phyloP scores from a whole-genome alignment of 2,888 invertebrate genomes.

The Drosophila subquinaria region DNA sequence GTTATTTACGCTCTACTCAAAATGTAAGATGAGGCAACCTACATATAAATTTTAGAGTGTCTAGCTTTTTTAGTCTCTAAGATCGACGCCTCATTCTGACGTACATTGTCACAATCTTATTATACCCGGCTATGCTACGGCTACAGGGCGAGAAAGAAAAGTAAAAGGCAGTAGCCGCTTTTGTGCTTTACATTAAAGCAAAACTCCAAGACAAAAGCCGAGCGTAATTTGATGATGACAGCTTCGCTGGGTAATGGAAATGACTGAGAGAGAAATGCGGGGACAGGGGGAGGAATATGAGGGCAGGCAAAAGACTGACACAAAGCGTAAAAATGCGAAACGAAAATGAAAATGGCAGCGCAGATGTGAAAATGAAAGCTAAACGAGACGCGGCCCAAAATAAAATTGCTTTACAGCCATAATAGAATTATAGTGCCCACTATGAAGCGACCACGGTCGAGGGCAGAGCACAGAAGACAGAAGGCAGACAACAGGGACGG shows the following conservation, averaged over 20 bases:
- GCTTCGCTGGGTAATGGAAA: constrained; percentile 52
- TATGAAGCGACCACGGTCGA: constrained; percentile 38
- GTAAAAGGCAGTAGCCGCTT: constrained; percentile 25
- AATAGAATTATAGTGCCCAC: constrained; percentile 76
- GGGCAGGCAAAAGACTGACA: constrained; percentile 15
- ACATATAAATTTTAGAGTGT: no score
- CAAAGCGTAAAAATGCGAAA: constrained; percentile 63
- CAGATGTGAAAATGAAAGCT: constrained; percentile 66
- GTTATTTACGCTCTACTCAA: no score
- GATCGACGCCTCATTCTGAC: neutral
- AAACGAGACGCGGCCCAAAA: constrained; percentile 53
- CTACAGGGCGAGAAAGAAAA: neutral
- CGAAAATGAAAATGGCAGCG: constrained; percentile 66
- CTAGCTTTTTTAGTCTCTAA: no score
- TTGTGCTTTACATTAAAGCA: constrained; percentile 55
- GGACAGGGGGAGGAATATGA: neutral
- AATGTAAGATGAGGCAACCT: no score
- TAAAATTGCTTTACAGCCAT: constrained; percentile 75
- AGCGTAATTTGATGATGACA: constrained; percentile 78
- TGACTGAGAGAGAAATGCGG: neutral
- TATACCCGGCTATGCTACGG: neutral
- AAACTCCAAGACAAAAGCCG: constrained; percentile 63
- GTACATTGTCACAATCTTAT: neutral
- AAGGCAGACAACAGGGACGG: neutral
- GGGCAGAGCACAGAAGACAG: neutral